Conservation (phyloP, 2,797 vertebrate species). For the Poecilia velifera region DNA sequence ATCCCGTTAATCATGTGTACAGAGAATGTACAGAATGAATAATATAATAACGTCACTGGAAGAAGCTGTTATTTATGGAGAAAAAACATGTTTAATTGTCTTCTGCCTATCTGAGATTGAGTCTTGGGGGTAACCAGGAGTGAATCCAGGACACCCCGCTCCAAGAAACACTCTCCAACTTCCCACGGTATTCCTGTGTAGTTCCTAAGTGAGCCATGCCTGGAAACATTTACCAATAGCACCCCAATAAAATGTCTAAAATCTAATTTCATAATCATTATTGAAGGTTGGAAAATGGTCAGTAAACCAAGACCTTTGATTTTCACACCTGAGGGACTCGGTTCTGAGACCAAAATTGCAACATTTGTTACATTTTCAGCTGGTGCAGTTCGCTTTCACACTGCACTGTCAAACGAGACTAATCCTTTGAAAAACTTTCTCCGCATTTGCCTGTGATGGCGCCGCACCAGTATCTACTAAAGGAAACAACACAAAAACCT, state of each 20-base stretch:
- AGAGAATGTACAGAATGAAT: conserved; percentile 8
- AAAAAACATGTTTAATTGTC: background rate
- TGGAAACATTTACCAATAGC: background rate
- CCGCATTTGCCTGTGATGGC: too few species aligned
- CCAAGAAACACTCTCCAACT: background rate
- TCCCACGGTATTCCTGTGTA: background rate
- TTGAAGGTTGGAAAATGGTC: background rate
- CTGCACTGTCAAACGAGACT: too few species aligned
- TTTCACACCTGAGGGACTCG: too few species aligned
- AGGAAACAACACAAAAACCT: too few species aligned
- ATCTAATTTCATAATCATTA: background rate
- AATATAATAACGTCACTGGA: background rate
- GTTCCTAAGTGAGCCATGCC: background rate
- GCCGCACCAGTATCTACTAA: too few species aligned
- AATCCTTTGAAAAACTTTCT: too few species aligned
- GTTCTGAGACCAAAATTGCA: too few species aligned
- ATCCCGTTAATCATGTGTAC: conserved; percentile 3
- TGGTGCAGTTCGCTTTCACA: too few species aligned
- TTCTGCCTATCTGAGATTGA: background rate
- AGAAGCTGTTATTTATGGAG: background rate
- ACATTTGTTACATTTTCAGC: too few species aligned
- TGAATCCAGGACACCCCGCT: background rate
- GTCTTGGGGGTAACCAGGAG: background rate
- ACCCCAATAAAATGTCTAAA: background rate
- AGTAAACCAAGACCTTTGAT: background rate